Conservation (phyloP, 2,888 invertebrate species). For the Nemotelus pantherinus region DNA sequence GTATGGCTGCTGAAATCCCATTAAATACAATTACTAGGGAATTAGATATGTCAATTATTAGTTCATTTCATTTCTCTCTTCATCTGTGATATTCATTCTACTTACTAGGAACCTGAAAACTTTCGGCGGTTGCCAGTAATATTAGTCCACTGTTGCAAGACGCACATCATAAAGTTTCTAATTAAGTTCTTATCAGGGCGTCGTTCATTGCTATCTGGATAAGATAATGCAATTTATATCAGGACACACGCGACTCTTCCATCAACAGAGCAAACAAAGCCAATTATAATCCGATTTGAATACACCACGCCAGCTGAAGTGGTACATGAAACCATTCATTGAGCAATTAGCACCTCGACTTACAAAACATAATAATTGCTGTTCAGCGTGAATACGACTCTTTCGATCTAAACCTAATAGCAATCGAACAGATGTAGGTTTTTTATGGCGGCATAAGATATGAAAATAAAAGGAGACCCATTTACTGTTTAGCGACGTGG, state of each 20-base stretch:
- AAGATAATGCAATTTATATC: conserved; percentile 16
- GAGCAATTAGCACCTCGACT: conserved; percentile 30
- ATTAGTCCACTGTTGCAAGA: background rate
- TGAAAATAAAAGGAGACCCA: background rate
- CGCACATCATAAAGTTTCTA: conserved; percentile 3
- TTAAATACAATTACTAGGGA: too few species aligned
- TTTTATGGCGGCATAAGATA: conserved; percentile 17
- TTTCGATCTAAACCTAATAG: background rate
- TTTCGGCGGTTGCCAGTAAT: background rate
- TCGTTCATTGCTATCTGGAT: conserved; percentile 12
- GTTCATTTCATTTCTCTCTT: background rate
- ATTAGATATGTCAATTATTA: background rate
- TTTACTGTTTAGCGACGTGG: background rate
- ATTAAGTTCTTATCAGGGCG: conserved; percentile 37
- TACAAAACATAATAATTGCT: conserved; percentile 4
- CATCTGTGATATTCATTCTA: background rate
- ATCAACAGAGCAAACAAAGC: conserved; percentile 29
- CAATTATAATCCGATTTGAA: conserved; percentile 24
- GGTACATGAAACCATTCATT: conserved; percentile 43
- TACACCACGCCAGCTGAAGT: conserved; percentile 16
- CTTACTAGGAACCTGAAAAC: background rate
- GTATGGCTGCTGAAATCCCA: too few species aligned
- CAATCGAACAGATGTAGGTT: background rate
- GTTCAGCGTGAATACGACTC: background rate
- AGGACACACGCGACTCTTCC: conserved; percentile 22